Percentiles rank a stretch among this genome's conserved stretches.
Evolutionary conservation across 1,140 invertebrate species (phyloP).

Genomic region (Pogonus chalceus): DNA sequence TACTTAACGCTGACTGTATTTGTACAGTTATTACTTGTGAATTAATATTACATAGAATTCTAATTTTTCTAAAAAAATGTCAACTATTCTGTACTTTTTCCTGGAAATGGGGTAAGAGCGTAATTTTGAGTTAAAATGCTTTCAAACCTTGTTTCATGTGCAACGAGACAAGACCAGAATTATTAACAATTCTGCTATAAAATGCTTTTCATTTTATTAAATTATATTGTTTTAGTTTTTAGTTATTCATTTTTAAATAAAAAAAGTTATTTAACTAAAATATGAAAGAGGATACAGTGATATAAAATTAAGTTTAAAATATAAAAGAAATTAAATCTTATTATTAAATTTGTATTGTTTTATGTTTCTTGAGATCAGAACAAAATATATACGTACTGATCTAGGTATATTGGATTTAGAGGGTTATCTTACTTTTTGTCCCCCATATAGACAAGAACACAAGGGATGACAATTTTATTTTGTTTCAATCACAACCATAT

Average conservation of each 20-base stretch:
- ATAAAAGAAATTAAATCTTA: not conserved
- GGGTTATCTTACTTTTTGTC: not conserved
- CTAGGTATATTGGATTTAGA: not conserved
- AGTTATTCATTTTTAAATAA: not conserved
- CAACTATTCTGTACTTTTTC: too few species aligned
- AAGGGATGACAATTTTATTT: not conserved
- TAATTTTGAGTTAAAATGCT: too few species aligned
- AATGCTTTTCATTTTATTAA: too few species aligned
- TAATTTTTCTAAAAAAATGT: too few species aligned
- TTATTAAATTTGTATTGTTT: not conserved
- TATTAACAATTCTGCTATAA: too few species aligned
- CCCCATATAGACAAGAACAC: not conserved
- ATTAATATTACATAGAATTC: too few species aligned
- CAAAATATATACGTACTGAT: not conserved
- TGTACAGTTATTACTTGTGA: too few species aligned
- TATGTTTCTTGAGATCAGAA: not conserved
- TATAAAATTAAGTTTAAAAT: not conserved
- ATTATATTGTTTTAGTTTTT: not conserved
- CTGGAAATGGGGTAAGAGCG: too few species aligned
- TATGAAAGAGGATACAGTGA: not conserved
- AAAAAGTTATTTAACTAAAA: not conserved
- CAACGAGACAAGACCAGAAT: too few species aligned
- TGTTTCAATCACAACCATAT: not conserved
- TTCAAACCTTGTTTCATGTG: too few species aligned
- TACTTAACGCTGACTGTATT: too few species aligned